Evolutionary conservation across 1,140 invertebrate species (phyloP), one percentile per base, ranked within the genome.

Genomic region (Drosophila burlai): DNA sequence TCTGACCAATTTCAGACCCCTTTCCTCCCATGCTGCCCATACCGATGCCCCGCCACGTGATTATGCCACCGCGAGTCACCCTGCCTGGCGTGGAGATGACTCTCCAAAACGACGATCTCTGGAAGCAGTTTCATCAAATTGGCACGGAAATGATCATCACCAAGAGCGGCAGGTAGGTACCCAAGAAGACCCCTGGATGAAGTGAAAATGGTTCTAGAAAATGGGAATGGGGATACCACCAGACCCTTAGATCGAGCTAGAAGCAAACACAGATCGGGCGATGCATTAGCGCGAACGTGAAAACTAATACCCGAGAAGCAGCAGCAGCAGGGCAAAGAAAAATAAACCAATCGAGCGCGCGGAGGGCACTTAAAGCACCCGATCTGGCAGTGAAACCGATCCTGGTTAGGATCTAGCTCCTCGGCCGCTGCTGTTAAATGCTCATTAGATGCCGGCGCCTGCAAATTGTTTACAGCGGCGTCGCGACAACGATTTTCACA

Each of bases 131-230:
- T 94, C 97, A 99, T 93, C 96, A 97, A 81, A 95, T 99, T 74
- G 97, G 98, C 65, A 99, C 98, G 1, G 98, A 99, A 94, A 99
- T 99, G 99, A 99, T 99, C 93, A 99, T 99, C 93, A 99, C 98
- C n/a, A 99, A 99, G 94, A 97, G 97, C 50, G 98, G 98, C 94
- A 96, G 98, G 98, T 99, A 89, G 75, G 78, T 61, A 31, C 31
- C 24, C 7, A 29, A 26, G 38, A 13, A 34, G 38, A 40, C 16
- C 50, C 42, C 36, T 34, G 65, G 34, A 24, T 26, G 10, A 21
- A 57, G 21, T 11, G 15, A 26, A 49, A 26, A 18, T 9, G 11
- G 9, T 11, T 26, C 24, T 34, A 36, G 15, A 29, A 42, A 36
- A n/a, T 8, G 13, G 62, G 24, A 40, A 31, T 29, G 43, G 45